These are phyloP conservation scores for Scaptodrosophila latifasciaeformis DNA, from an alignment of 2,888 invertebrate genomes.

Conservation along the genomic window DNA sequence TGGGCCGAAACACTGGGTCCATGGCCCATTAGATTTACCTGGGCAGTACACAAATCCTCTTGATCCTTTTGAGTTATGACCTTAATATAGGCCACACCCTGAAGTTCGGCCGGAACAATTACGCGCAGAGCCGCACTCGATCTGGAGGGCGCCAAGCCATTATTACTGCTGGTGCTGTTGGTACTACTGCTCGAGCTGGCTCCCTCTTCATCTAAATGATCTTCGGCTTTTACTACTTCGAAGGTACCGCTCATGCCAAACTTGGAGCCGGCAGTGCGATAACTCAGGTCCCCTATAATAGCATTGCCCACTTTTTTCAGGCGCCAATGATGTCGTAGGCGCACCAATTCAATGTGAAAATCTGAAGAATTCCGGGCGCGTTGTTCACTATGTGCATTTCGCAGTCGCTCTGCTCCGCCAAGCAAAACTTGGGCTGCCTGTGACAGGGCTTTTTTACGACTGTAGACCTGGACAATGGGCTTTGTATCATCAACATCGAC, in stretches of 20 bases:
- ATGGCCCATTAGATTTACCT: slow-evolving; percentile 85
- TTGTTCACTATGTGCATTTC: slow-evolving; percentile 87
- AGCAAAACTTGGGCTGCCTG: slow-evolving; percentile 90
- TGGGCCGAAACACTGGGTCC: slow-evolving; percentile 83
- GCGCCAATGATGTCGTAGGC: slow-evolving; percentile 94
- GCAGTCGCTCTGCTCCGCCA: slow-evolving; percentile 90
- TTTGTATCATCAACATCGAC: slow-evolving; percentile 87
- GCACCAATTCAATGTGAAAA: slow-evolving; percentile 92
- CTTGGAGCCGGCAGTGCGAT: slow-evolving; percentile 95
- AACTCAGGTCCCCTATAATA: slow-evolving; percentile 96
- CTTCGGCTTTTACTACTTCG: slow-evolving; percentile 95
- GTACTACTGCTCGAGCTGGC: slow-evolving; percentile 71
- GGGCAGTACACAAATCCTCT: slow-evolving; percentile 90
- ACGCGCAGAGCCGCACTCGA: slow-evolving; percentile 88
- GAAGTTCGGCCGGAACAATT: slow-evolving; percentile 93
- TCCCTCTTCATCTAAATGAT: slow-evolving; percentile 71
- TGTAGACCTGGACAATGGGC: slow-evolving; percentile 91
- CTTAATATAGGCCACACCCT: slow-evolving; percentile 96
- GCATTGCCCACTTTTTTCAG: slow-evolving; percentile 96
- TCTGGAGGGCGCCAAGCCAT: slow-evolving; percentile 79
- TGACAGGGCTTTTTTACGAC: slow-evolving; percentile 92
- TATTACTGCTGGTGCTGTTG: slow-evolving; percentile 49
- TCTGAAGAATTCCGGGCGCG: slow-evolving; percentile 85
- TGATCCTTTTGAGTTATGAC: slow-evolving; percentile 96
- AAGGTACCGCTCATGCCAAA: slow-evolving; percentile 95